Evolutionary conservation across 2,113 vertebrate species (phyloP), one percentile per base, ranked within the genome.

Genomic region (Bubo scandiacus): DNA sequence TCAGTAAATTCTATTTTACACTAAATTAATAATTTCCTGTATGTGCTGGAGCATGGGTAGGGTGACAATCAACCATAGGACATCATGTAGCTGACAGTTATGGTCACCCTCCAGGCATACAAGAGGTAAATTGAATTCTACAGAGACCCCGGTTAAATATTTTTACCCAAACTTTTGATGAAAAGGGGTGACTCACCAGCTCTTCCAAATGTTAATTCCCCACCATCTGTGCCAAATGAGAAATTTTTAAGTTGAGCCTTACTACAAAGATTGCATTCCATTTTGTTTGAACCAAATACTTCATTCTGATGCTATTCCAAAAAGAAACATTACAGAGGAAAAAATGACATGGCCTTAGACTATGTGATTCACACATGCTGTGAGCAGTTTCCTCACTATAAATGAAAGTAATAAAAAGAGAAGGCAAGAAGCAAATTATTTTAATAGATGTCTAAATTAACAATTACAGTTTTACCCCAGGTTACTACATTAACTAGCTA

Each of bases 41-140:
- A 12, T 2, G 2, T 32, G 30, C 26, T 43, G 36, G 17, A 58
- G 29, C 36, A 67, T 0, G 0, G 30, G 23, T 13, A 47, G 17
- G 43, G 38, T 89, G 54, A 22, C 62, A 42, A 10, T 45, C 34
- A 63, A 8, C 14, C 15, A 66, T 1, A 18, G 11, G 19, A 34
- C 34, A 63, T 7, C 30, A 4, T 1, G 2, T 22, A 55, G 30
- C 23, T 79, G 62, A 10, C 19, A 62, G 47, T 25, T 51, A 38
- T 1, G 5, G 6, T 13, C 11, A 34, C 7, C 18, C 20, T 71
- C 25, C 66, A 80, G 42, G 32, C 25, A 47, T 16, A 27, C 11
- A 66, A 21, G 17, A 66, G 22, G 16, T 16, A 15, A 36, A 25
- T 2, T 55, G 55, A 66, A 47, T 27, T 77, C 59, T 36, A 38